phyloP scores from a whole-genome alignment of 2,113 vertebrate species.

The Scolopax mira region DNA sequence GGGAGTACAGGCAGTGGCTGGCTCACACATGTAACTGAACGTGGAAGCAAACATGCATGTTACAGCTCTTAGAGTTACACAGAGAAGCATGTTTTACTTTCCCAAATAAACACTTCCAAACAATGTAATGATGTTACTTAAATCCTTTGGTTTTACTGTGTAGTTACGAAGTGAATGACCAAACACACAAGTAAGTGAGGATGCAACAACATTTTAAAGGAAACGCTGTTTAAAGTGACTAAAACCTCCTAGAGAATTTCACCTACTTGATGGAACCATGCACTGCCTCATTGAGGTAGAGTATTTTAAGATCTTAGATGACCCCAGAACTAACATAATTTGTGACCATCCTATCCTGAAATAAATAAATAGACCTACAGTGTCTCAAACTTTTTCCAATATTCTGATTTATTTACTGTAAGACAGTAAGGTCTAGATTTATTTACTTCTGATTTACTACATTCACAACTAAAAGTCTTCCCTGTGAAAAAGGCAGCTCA shows the following conservation, averaged over 20 bases:
- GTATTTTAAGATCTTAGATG: neutral
- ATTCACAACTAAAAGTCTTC: neutral
- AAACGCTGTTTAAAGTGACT: neutral
- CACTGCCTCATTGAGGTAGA: neutral
- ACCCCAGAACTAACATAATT: neutral
- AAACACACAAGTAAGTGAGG: rapidly evolving
- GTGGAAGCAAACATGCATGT: rapidly evolving
- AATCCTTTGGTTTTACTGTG: neutral
- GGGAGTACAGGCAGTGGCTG: neutral
- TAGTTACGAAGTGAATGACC: neutral
- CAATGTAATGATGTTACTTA: neutral
- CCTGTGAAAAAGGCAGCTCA: neutral
- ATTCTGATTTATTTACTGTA: neutral
- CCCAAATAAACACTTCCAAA: neutral
- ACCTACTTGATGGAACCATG: neutral
- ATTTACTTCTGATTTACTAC: neutral
- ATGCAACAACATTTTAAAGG: neutral
- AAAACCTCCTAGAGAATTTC: neutral
- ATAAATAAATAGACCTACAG: neutral
- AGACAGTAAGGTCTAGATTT: neutral
- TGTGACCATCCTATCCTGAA: neutral
- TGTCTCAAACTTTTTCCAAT: neutral
- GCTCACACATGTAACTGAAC: neutral
- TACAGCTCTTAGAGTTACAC: neutral
- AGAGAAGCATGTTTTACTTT: neutral